Base-by-base conservation (phyloP, 2,888 invertebrate genomes). In the Amblyteles armatorius region DNA sequence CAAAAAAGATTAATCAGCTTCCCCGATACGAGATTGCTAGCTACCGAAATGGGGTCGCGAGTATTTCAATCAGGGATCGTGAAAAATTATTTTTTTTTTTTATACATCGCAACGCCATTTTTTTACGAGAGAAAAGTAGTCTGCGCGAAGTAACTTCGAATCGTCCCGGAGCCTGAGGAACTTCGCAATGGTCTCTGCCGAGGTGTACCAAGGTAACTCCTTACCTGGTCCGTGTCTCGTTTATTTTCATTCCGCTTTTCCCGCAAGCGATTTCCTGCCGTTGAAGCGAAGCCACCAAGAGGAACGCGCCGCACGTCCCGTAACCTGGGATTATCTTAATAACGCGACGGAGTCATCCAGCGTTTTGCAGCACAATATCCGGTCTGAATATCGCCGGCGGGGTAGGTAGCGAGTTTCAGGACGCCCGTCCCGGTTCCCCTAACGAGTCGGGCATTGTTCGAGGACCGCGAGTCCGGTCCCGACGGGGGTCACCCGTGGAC, bases 261-360 rank as follows among this genome's bases (percentile, higher is more conserved):
- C 55, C 65, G 67, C 44, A 19, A 57, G 19, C 63, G 74, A 79
- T 82, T 74, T 79, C 29, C 82, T 79, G 74, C 50, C 79, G 29
- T 44, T 36, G 65, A 40, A 48, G 44, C 44, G 22, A 22, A 60
- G 69, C 57, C 33, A 48, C 40, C 68, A 13, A 19, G 50, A 19
- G 48, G 48, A 79, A 78, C 79, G 57, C 78, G 36, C 50, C 73
- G 63, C 67, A 55, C 67, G 72, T 57, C 55, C 36, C 67, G 71
- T 76, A 82, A 79, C 82, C 76, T 85, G 57, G 76, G 71, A 82
- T 85, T 85, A 82, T 85, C 76, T 79, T 77, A 82, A 85, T 82
- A 84, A 82, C 74, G 71, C 81, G 44, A 65, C 60, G 44, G 72
- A 50, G 50, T 55, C 44, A 33, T 29, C 76, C 40, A 74, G 65